Evolutionary conservation across 2,888 invertebrate genomes (phyloP), one percentile per base, ranked within the genome.

Genomic region (Adineta ricciae): DNA sequence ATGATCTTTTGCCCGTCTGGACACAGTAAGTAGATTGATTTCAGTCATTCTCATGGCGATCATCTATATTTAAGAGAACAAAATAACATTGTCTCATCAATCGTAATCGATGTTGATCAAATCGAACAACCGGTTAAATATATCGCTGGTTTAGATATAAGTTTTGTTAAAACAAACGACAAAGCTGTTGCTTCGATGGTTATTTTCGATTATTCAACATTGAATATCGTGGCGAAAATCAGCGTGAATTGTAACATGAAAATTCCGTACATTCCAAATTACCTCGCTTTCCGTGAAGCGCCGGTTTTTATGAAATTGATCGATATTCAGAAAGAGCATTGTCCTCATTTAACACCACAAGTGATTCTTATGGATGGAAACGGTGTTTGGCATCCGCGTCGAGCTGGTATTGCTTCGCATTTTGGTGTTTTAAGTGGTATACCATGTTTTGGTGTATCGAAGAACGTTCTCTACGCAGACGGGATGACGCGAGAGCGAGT

Each of bases 361-460:
- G 88, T 91, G 4, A 87, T 92, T 5, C 87, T 91, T 86, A 89
- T 91, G 73, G 92, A 92, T 88, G 92, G 91, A 7, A 92, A 92
- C 88, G 92, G 91, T 19, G 87, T 89, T 83, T 88, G 91, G 46
- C 92, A 92, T 87, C 90, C 90, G 52, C 88, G 90, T 88, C 89
- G 73, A 38, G 73, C 73, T 19, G 73, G 73, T 24, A 78, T 78
- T 41, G 92, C 91, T 0, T 91, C 91, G 87, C 91, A 91, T 84
- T 88, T 92, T 16, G 91, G 91, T 36, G 91, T 91, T 5, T 73
- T 88, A 16, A 86, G 90, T 27, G 89, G 89, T 52, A 87, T 90
- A 14, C 90, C 91, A 0, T 89, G 90, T 84, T 87, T 92, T 73
- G 92, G 92, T 32, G 90, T 91, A 27, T 91, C 91, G 5, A 92